Evolutionary conservation across 2,888 invertebrate species (phyloP).

Genomic region (Pilophorus perplexus): DNA sequence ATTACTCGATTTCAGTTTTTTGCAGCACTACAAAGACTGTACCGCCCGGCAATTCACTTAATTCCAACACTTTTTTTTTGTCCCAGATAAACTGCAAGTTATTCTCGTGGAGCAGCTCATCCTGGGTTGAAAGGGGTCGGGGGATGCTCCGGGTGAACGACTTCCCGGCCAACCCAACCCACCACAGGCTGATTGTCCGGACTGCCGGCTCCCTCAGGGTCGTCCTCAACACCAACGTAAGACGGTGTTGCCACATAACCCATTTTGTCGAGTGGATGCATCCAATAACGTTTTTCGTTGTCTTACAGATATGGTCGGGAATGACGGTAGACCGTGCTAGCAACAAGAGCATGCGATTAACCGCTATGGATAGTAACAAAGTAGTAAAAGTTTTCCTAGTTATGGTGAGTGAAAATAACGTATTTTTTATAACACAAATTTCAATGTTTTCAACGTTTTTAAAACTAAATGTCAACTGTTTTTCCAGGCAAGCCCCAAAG

Average conservation of each 20-base stretch:
- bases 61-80: not conserved
- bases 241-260: conserved; percentile 52
- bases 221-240: conserved; percentile 80
- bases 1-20: too few relatives aligned
- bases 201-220: conserved; percentile 85
- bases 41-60: too few relatives aligned
- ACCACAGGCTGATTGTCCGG: conserved; percentile 82
- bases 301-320: conserved; percentile 73
- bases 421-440: conserved; percentile 5
- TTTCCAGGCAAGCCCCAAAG: conserved; percentile 64
- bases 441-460: conserved; percentile 22
- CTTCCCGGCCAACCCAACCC: conserved; percentile 51
- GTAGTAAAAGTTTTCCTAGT: conserved; percentile 84
- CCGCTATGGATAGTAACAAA: conserved; percentile 78
- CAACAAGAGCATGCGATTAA: conserved; percentile 80
- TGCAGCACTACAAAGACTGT: too few relatives aligned
- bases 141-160: conserved; percentile 87
- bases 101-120: conserved; percentile 64
- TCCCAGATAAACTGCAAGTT: conserved; percentile 75
- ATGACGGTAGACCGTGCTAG: conserved; percentile 89
- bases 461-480: too few relatives aligned
- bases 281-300: conserved; percentile 35
- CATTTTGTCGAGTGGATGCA: not conserved
- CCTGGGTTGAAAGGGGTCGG: conserved; percentile 89
- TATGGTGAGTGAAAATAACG: conserved; percentile 59